A percentile compares a stretch with the other conserved stretches of the same genome.
Evolutionary conservation across 2,113 vertebrate species (phyloP).

Genomic region (Tragulus kanchil): DNA sequence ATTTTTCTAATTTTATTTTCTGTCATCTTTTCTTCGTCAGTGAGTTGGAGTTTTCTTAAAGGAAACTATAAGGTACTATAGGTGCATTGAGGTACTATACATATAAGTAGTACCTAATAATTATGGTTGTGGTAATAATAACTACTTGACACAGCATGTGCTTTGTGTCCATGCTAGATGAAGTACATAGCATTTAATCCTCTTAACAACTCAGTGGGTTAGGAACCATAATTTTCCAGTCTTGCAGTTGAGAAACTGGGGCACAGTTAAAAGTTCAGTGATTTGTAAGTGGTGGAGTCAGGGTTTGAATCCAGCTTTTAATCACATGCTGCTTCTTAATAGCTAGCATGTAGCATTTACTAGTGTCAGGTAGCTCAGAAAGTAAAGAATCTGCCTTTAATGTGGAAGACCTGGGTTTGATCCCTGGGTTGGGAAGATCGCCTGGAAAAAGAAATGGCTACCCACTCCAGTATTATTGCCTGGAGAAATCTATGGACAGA

Average conservation of each 20-base stretch:
- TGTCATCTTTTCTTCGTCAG: background rate
- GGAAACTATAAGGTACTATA: background rate
- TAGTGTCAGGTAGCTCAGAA: background rate
- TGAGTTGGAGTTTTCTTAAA: background rate
- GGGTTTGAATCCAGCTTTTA: background rate
- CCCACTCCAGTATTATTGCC: background rate
- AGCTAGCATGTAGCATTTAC: background rate
- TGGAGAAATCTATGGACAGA: background rate
- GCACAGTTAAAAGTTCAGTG: background rate
- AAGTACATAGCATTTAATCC: background rate
- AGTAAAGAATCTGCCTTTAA: background rate
- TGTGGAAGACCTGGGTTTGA: background rate
- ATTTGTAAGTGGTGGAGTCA: background rate
- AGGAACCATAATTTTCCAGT: background rate
- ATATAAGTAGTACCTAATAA: slow-evolving; percentile 7
- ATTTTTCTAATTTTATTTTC: slow-evolving; percentile 37
- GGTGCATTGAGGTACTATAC: background rate
- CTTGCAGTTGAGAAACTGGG: background rate
- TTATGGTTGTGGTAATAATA: background rate
- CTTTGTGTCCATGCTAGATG: background rate
- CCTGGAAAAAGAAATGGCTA: background rate
- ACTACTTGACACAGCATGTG: background rate
- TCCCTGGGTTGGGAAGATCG: background rate
- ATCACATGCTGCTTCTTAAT: background rate
- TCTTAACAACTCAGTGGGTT: background rate